Evolutionary conservation across 1,140 invertebrate species (phyloP).

Genomic region (Pentalonia nigronervosa): DNA sequence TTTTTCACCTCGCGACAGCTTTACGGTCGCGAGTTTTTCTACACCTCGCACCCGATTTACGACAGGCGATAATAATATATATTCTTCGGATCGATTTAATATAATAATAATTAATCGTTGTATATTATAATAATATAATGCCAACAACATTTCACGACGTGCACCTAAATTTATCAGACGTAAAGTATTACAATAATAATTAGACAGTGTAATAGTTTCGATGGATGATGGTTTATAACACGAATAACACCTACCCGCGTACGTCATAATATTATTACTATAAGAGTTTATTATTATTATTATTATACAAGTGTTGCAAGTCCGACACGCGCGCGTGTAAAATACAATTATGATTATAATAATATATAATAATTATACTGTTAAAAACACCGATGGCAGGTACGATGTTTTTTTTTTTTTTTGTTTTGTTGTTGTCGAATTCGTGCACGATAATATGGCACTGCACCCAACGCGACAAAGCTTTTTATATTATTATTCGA

Average conservation of each 20-base stretch:
- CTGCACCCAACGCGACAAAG: not conserved
- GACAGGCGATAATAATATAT: not conserved
- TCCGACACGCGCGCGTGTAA: not conserved
- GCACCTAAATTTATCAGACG: not conserved
- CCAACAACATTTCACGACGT: not conserved
- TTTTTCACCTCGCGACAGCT: not conserved
- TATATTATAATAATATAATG: not conserved
- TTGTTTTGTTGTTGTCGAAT: not conserved
- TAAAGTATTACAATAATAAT: not conserved
- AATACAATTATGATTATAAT: not conserved
- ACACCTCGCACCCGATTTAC: not conserved
- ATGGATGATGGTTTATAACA: not conserved
- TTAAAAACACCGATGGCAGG: not conserved
- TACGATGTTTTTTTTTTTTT: not conserved
- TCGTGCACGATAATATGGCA: not conserved
- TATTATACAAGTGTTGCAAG: not conserved
- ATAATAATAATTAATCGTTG: not conserved
- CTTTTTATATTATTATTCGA: not conserved
- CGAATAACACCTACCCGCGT: not conserved
- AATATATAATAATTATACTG: slow-evolving; percentile 7
- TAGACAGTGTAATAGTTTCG: not conserved
- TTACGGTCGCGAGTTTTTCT: not conserved
- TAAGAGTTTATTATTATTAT: not conserved
- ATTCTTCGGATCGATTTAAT: not conserved
- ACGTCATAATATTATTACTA: too few species aligned